Evolutionary conservation across 2,797 vertebrate species (phyloP), one percentile per base, ranked within the genome.

Genomic region (Ataeniobius toweri): DNA sequence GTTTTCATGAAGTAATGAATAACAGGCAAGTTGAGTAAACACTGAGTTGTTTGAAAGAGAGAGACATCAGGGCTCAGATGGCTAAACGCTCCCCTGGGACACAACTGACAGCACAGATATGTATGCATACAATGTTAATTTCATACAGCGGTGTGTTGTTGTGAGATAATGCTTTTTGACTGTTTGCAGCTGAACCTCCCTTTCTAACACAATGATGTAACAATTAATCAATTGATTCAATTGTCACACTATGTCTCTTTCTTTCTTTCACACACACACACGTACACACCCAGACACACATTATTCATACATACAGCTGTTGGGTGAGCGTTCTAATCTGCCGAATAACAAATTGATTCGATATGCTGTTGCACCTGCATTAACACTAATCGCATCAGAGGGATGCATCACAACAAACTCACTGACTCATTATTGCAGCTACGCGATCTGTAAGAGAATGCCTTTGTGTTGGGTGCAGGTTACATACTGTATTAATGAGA

Each of bases 11-110:
- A 81, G 80, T 73, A 86, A 86, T 80, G 80, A 82, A n/a, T 28
- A 76, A 80, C 73, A 89, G 44, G 80, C n/a, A 69, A 69, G 13
- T 50, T 75, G 76, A 83, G 20, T 81, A 77, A 85, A 83, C 59
- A 56, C 48, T 68, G 77, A 59, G 63, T 26, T 72, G 22, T 76
- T 65, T 77, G 76, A 84, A 83, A 80, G 72, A 87, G 77, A 80
- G 73, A 82, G 82, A 83, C 75, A 85, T 74, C 73, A 56, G 87
- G 87, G 83, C 85, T 91, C 91, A 93, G 91, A 91, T 93, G 91
- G 88, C 85, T 80, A n/a, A 76, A 83, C 82, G 79, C 77, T 56
- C 90, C 86, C 91, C 69, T 73, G 88, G 81, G 90, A 73, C 82
- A 56, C 70, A 63, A 76, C 74, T 58, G 70, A 80, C 69, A 81